These are phyloP conservation scores for Actinernus sp. DNA, from an alignment of 92 coral and sea anemone species.

Conservation along the genomic window DNA sequence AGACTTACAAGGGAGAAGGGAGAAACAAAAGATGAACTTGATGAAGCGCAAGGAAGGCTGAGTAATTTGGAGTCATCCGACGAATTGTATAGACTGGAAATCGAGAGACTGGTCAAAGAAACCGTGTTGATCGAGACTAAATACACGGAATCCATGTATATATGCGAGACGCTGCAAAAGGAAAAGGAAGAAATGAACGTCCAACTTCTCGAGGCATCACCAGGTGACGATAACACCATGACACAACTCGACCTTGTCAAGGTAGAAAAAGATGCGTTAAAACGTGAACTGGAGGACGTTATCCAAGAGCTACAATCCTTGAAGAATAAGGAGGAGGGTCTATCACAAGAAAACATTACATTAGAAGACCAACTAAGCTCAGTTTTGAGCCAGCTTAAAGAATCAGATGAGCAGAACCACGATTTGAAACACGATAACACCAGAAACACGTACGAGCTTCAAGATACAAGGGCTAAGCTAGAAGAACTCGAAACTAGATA, in stretches of 20 bases:
- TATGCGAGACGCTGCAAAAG: conserved; percentile 56
- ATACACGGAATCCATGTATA: conserved; percentile 50
- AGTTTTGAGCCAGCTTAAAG: conserved; percentile 32
- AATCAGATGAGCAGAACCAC: conserved; percentile 33
- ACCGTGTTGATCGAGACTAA: conserved; percentile 46
- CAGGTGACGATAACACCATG: conserved; percentile 36
- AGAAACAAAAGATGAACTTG: conserved; percentile 50
- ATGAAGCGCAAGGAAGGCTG: conserved; percentile 45
- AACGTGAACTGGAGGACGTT: conserved; percentile 39
- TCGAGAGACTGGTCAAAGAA: conserved; percentile 61
- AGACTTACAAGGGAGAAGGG: conserved; percentile 46
- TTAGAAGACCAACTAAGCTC: conserved; percentile 54
- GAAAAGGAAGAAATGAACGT: conserved; percentile 61
- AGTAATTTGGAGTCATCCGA: conserved; percentile 30
- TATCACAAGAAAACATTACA: conserved; percentile 47
- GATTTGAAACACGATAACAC: conserved; percentile 56
- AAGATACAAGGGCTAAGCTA: conserved; percentile 33
- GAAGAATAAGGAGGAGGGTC: conserved; percentile 32
- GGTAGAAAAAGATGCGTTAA: conserved; percentile 66
- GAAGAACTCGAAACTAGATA: conserved; percentile 38
- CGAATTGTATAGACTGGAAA: conserved; percentile 44
- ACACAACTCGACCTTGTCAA: conserved; percentile 34
- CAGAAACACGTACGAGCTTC: conserved; percentile 53
- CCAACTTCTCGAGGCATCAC: conserved; percentile 30
- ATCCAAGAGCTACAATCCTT: conserved; percentile 39